Percentiles rank a stretch among this genome's conserved stretches.
Evolutionary conservation across 2,797 vertebrate species (phyloP).

Genomic region (Periparus ater): DNA sequence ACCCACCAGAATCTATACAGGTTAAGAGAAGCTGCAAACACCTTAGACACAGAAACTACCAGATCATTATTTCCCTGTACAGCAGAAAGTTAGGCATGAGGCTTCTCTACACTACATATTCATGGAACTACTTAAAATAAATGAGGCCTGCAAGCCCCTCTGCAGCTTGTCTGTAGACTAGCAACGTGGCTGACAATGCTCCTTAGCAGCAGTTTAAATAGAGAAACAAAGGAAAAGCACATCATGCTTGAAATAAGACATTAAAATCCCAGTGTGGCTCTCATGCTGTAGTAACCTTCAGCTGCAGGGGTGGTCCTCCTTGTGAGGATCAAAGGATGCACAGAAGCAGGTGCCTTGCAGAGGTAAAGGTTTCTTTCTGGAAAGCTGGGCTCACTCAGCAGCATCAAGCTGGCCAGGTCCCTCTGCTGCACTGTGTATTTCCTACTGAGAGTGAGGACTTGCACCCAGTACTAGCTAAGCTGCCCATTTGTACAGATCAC

Average conservation of each 20-base stretch:
- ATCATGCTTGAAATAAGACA: fast-evolving
- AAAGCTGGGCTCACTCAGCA: background rate
- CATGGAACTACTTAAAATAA: background rate
- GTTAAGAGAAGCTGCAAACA: background rate
- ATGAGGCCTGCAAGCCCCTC: background rate
- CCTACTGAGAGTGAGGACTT: background rate
- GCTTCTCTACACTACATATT: background rate
- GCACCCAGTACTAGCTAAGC: background rate
- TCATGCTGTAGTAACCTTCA: background rate
- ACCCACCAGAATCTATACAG: background rate
- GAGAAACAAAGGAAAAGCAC: background rate
- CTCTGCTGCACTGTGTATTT: fast-evolving
- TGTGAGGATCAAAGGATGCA: background rate
- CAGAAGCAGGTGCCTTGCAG: background rate
- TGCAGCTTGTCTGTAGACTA: background rate
- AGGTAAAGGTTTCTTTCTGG: background rate
- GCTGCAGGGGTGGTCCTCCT: background rate
- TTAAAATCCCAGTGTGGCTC: background rate
- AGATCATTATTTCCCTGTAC: background rate
- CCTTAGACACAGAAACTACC: background rate
- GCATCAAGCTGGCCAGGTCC: background rate
- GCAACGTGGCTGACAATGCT: background rate
- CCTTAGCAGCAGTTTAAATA: background rate
- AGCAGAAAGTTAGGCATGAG: background rate
- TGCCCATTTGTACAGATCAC: background rate